Base-by-base conservation (phyloP, 2,113 vertebrate species). In the Nothoprocta perdicaria region DNA sequence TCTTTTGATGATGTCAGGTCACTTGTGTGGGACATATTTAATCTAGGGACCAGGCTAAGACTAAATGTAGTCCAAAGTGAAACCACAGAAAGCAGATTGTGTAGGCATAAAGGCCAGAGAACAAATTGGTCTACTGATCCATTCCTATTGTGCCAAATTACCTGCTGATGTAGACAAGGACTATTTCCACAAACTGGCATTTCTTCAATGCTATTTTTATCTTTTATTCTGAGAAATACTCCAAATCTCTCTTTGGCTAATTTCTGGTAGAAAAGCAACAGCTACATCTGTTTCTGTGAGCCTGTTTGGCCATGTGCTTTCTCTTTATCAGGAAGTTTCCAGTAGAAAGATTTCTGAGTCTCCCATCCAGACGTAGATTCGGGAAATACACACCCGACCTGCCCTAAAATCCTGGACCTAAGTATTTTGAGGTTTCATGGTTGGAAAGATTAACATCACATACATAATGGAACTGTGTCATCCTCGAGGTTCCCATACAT, bases 381-480 rank as follows among this genome's bases (percentile, higher is more conserved):
- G 88, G 94, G 90, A 92, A 96, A 57, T 82, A 81, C 80, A 75
- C 76, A 74, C 67, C 57, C 52, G 89, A 94, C 68, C 83, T 92
- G 75, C 90, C 73, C 60, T 89, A 55, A 91, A 91, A 91, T 58
- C 84, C 81, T 84, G 82, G 53, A 84, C 19, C 84, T 73, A 61
- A 89, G 35, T 81, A 11, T 81, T 90, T 76, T 77, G 23, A 50
- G 82, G 90, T 78, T 77, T 73, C 84, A 31, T 63, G 76, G 75
- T 65, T 95, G 95, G 96, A 94, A 97, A 96, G 88, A 97, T 86
- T 93, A 97, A 95, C 73, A 87, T 67, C 40, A 10, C 55, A 89
- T 63, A 52, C 52, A 89, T 80, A 94, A 53, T 73, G 78, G 73
- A 87, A 52, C 3, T 40, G 63, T 92, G 93, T 92, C 88, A 89